Base-by-base conservation (phyloP, 2,888 invertebrate genomes). In the Ormia ochracea region DNA sequence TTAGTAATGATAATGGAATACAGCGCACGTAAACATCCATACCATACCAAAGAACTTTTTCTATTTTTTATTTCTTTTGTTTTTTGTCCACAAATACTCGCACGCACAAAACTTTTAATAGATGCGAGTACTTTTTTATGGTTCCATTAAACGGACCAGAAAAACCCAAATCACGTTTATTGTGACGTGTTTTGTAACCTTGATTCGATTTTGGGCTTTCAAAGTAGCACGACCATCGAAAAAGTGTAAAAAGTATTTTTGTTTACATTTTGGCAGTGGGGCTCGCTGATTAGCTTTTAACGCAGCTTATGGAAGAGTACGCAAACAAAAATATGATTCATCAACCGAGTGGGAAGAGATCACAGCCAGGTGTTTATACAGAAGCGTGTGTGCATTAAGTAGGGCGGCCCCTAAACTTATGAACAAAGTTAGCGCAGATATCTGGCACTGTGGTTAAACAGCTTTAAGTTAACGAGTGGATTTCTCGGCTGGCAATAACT, bases 171-270 rank as follows among this genome's bases (percentile, higher is more conserved):
- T 73, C 80, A 80, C 72, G 72, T 73, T 68, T 63, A 14, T 17
- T 52, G 61, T 80, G 76, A 76, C 76, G 80, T 76, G 9, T 73
- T 73, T 58, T 23, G 10, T 23, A 73, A 61, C 80, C 80, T 80
- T 80, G 80, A 72, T 6, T 45, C 10, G 7, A 17, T 23, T 45
- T 12, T 12, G 23, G 19, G 36, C 21, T 45, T 14, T 28, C 14
- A 28, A 59, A 28, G 10, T 5, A 6, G n/a, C 48, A 33, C 19
- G 12, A 28, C 14, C n/a, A 65, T 7, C 21, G 7, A 31, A 48
- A 65, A 69, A 31, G 28, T n/a, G n/a, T n/a, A 41, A 31, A 23
- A 50, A 52, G 41, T 41, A 21, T 19, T 10, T 56, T 66, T 74
- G 50, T 74, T 68, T 74, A 63, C 58, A 21, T 74, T 58, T 41